Conservation (phyloP, 2,888 invertebrate species). For the Pristionchus maxplancki region DNA sequence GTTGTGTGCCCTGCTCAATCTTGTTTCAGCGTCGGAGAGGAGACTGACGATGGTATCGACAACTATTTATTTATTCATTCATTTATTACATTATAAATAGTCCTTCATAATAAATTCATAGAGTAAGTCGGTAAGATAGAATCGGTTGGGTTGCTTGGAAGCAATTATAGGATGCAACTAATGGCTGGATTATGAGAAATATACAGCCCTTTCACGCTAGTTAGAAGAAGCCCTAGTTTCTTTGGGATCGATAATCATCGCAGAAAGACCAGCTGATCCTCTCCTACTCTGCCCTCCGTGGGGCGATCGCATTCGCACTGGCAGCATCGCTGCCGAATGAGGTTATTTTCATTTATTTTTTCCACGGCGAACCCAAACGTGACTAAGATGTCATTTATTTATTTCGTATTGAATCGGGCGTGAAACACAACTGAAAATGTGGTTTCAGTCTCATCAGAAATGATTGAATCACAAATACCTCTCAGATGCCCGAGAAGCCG, state of each 20-base stretch:
- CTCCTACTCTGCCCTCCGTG: slow-evolving; percentile 96
- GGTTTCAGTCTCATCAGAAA: slow-evolving; percentile 80
- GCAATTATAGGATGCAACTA: no score
- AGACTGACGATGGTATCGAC: slow-evolving; percentile 66
- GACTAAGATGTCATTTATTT: no score
- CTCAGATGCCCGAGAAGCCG: slow-evolving; percentile 86
- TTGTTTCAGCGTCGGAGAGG: slow-evolving; percentile 83
- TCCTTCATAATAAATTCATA: no score
- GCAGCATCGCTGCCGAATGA: slow-evolving; percentile 85
- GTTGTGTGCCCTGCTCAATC: slow-evolving; percentile 92
- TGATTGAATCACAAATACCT: no score
- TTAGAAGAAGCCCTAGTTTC: neutral
- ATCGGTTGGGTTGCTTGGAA: no score
- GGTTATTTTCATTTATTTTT: neutral
- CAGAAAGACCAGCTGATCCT: slow-evolving; percentile 87
- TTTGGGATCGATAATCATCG: slow-evolving; percentile 75
- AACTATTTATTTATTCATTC: no score
- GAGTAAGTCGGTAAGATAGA: no score
- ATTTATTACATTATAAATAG: no score
- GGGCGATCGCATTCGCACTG: slow-evolving; percentile 94
- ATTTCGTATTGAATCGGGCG: no score
- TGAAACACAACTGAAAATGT: neutral
- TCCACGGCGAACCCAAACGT: no score
- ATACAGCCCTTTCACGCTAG: no score
- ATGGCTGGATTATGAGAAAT: no score